These are phyloP conservation scores for Hippocampus zosterae DNA, from an alignment of 2,113 vertebrate species.

Conservation along the genomic window DNA sequence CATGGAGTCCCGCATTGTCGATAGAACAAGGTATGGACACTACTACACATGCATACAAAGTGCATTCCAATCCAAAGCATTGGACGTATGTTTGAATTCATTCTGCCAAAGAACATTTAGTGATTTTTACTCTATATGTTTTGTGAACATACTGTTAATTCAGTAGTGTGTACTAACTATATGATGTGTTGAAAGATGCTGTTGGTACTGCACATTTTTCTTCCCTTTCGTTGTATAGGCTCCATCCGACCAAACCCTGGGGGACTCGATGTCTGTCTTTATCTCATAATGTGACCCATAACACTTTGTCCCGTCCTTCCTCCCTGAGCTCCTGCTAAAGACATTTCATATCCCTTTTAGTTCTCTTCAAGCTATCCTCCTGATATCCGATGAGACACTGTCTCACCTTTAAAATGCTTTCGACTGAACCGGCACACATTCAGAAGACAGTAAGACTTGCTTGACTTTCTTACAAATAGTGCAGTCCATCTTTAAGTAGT, in stretches of 20 bases:
- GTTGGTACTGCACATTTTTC: slow-evolving; percentile 8
- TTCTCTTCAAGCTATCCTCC: slow-evolving; percentile 24
- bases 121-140: slow-evolving; percentile 5
- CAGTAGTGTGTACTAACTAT: neutral
- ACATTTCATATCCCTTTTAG: slow-evolving; percentile 27
- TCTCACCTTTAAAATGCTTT: slow-evolving; percentile 18
- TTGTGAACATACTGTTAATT: neutral
- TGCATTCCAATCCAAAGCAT: slow-evolving; percentile 31
- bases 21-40: slow-evolving; percentile 45
- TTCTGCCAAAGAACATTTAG: slow-evolving; percentile 19
- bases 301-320: slow-evolving; percentile 50
- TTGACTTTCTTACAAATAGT: neutral
- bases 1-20: slow-evolving; percentile 21
- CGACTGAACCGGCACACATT: slow-evolving; percentile 4
- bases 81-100: slow-evolving; percentile 29
- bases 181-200: neutral
- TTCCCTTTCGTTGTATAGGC: slow-evolving; percentile 12
- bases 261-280: slow-evolving; percentile 47
- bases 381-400: slow-evolving; percentile 16
- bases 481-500: neutral
- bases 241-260: slow-evolving; percentile 18
- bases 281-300: slow-evolving; percentile 72
- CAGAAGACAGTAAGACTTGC: slow-evolving; percentile 11
- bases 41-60: slow-evolving; percentile 41
- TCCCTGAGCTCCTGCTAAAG: slow-evolving; percentile 27